These are phyloP conservation scores for Chrysaora quinquecirrha DNA, from an alignment of 30 jellyfish, hydroid and myxozoan genomes.

Conservation along the genomic window DNA sequence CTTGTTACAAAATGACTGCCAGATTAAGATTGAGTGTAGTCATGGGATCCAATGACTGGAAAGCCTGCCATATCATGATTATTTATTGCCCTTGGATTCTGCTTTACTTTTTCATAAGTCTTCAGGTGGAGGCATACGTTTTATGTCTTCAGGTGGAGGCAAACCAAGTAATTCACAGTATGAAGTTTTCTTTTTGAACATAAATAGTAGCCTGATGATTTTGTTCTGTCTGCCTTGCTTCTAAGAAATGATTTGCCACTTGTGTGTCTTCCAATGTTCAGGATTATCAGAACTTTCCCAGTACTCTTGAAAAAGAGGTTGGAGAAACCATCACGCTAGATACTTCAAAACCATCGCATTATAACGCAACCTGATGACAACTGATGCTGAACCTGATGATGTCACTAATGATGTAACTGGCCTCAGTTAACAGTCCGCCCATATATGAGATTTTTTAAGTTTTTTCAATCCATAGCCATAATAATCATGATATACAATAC, in stretches of 20 bases:
- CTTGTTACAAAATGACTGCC: too few relatives aligned
- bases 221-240: not conserved
- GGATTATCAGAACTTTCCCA: too few relatives aligned
- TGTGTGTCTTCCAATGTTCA: not conserved
- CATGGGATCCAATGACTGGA: not conserved
- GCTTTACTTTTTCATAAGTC: not conserved
- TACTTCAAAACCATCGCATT: too few relatives aligned
- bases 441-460: too few relatives aligned
- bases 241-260: not conserved
- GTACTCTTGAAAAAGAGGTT: not conserved
- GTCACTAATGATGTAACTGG: too few relatives aligned
- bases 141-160: not conserved
- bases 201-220: not conserved
- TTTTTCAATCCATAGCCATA: too few relatives aligned
- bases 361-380: too few relatives aligned
- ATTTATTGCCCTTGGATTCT: not conserved
- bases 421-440: not conserved
- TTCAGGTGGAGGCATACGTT: too few relatives aligned
- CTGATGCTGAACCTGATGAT: too few relatives aligned
- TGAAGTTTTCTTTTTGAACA: not conserved
- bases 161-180: not conserved
- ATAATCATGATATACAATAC: too few relatives aligned
- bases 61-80: not conserved
- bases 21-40: constrained; percentile 1
- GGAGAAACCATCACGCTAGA: too few relatives aligned